A percentile compares a stretch with the other conserved stretches of the same genome.
Conservation (phyloP, 1,140 invertebrate species). For the Ceratoteleas bidentatus region DNA sequence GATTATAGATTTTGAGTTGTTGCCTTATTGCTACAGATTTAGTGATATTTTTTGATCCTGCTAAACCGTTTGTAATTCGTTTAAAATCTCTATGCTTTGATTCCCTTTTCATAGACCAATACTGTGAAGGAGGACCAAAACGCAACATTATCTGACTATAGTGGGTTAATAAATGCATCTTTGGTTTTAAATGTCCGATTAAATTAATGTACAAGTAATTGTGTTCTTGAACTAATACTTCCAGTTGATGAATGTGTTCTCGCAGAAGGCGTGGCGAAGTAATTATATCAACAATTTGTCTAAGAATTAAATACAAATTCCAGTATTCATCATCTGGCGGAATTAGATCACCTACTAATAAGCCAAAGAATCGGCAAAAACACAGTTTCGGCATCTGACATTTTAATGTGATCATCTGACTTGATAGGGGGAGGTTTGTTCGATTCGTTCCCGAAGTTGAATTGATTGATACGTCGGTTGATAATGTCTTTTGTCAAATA, state of each 20-base stretch:
- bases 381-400: background rate
- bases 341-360: background rate
- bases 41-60: background rate
- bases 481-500: background rate
- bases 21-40: background rate
- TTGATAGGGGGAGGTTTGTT: background rate
- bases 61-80: background rate
- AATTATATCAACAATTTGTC: background rate
- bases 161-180: background rate
- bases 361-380: background rate
- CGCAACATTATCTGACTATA: background rate
- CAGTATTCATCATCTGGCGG: background rate
- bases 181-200: background rate
- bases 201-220: background rate
- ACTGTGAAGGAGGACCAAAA: background rate
- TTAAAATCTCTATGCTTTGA: background rate
- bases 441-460: background rate
- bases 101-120: background rate
- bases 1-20: background rate
- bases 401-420: background rate
- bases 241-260: background rate
- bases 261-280: background rate
- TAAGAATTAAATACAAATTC: background rate
- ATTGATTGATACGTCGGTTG: background rate
- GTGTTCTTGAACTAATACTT: background rate